These are phyloP conservation scores for Acropternis orthonyx DNA, from an alignment of 2,797 vertebrate species.

Conservation along the genomic window DNA sequence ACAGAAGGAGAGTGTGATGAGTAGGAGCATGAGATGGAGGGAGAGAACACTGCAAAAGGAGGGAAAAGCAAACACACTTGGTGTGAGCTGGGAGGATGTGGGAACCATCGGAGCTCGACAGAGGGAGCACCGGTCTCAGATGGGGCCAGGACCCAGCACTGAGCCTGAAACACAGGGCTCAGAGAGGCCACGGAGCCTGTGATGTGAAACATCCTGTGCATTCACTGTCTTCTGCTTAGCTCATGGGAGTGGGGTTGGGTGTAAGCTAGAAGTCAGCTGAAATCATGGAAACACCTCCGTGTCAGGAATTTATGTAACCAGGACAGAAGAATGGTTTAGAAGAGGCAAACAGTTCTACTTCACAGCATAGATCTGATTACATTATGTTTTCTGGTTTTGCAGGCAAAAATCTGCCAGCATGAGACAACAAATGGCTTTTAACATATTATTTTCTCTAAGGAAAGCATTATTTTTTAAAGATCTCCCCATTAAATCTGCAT, in stretches of 20 bases:
- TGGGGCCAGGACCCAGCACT: neutral
- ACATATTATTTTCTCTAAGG: conserved; percentile 7
- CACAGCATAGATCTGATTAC: neutral
- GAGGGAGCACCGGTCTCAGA: rapidly evolving
- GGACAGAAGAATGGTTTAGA: neutral
- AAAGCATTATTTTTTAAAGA: conserved; percentile 51
- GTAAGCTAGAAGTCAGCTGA: neutral
- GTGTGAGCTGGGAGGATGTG: neutral
- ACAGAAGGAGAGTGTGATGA: neutral
- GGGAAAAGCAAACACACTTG: neutral
- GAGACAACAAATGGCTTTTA: conserved; percentile 51
- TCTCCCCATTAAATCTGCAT: conserved; percentile 61
- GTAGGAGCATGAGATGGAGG: neutral
- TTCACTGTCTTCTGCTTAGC: neutral
- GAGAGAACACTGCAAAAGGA: neutral
- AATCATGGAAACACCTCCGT: neutral
- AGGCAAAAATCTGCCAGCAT: conserved; percentile 43
- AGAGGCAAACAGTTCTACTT: neutral
- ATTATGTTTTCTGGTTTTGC: conserved; percentile 8
- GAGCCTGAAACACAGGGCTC: neutral
- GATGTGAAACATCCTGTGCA: rapidly evolving
- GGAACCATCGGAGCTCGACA: neutral
- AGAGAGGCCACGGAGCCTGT: neutral
- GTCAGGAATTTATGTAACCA: neutral
- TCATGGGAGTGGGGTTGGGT: neutral